Evolutionary conservation across 1,140 invertebrate species (phyloP), one percentile per base, ranked within the genome.

Genomic region (Druon quercuslanigerum): DNA sequence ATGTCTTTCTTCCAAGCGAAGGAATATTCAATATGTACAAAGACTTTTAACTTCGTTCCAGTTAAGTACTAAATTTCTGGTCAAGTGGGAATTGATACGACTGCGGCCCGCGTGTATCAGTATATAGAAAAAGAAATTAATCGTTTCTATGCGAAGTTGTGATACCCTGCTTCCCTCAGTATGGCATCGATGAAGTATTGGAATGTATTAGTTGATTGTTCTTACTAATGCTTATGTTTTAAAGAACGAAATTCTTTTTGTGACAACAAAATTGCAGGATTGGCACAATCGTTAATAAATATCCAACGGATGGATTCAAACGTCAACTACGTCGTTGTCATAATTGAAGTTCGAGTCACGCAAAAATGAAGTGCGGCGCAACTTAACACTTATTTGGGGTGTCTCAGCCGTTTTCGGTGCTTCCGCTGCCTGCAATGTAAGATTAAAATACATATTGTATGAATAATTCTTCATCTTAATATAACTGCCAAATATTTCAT

Each of bases 261-360:
- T 66, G 60, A 66, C 5, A 8, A 66, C 3, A 66, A 66, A 16
- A 66, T n/a, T 33, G 14, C 25, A 66, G 60, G 60, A 66, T 66
- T 66, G 60, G 33, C 60, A 66, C 60, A 66, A 66, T 66, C 25
- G 60, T 66, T 66, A 46, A 4, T 46, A n/a, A 33, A 33, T 60
- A 54, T 17, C 17, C 3, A 54, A 54, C 52, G 19, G 52, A 54
- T 19, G 33, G 20, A 66, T 33, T 74, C 77, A 91, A 72, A 91
- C 90, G 60, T 92, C 90, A 80, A 92, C 90, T 46, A 89, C 86
- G 50, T 92, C 90, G 50, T 90, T 92, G 72, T 91, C 89, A 75
- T 92, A 92, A 81, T 91, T 91, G 82, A 91, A 92, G 80, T 92
- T 91, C 40, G 90, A 91, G 83, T 92, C 91, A 71, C 90, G 91